These are phyloP conservation scores for Thalassophryne amazonica DNA, from an alignment of 2,797 vertebrate genomes.

Conservation along the genomic window DNA sequence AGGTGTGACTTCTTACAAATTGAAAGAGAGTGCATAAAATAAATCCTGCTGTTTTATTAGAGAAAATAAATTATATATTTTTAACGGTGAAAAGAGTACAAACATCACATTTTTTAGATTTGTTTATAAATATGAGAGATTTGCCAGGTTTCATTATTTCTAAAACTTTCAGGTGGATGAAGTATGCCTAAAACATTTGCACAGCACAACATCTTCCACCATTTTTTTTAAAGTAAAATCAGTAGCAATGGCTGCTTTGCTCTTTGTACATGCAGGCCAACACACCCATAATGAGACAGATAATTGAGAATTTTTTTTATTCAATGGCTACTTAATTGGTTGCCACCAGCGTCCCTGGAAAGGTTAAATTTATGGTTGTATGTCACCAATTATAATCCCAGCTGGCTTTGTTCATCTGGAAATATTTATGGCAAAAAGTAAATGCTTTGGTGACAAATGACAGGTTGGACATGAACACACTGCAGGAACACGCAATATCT, in stretches of 20 bases:
- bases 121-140: no score
- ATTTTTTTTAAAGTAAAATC: constrained; percentile 29
- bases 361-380: constrained; percentile 83
- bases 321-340: constrained; percentile 83
- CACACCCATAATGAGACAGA: constrained; percentile 81
- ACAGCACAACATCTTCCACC: no score
- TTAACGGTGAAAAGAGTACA: no score
- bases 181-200: no score
- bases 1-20: no score
- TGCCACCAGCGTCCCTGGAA: constrained; percentile 79
- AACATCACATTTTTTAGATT: no score
- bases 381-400: constrained; percentile 83
- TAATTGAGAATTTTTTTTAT: constrained; percentile 83
- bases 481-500: constrained; percentile 60
- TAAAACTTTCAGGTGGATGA: no score
- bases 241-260: constrained; percentile 52
- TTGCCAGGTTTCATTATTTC: no score
- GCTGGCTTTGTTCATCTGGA: constrained; percentile 83
- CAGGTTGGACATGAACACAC: constrained; percentile 68
- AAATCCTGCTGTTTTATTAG: no score
- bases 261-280: constrained; percentile 72
- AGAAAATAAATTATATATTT: no score
- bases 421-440: constrained; percentile 81
- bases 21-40: no score
- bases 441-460: constrained; percentile 81